Evolutionary conservation across 30 jellyfish, hydroid and myxozoan species (phyloP).

Genomic region (Catostylus mosaicus): DNA sequence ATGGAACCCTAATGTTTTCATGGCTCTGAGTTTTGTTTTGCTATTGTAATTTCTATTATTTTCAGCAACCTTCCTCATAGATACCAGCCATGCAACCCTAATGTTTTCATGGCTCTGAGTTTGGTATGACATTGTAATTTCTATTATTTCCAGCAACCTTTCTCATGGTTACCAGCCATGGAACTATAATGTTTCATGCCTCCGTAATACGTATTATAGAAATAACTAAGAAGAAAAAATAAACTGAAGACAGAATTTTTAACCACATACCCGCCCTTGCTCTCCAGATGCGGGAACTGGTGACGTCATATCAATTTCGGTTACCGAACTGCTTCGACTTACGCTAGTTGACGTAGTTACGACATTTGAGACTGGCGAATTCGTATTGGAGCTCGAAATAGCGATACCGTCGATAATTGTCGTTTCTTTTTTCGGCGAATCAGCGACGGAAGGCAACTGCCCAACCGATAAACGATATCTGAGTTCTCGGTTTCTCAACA

Average conservation of each 20-base stretch:
- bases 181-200: no score
- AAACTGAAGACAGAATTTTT: neutral
- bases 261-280: neutral
- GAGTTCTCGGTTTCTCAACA: slow-evolving; percentile 34
- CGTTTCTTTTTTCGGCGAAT: slow-evolving; percentile 23
- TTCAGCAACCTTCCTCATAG: no score
- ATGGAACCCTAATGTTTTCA: no score
- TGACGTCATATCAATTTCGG: slow-evolving; percentile 54
- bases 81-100: no score
- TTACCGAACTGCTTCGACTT: slow-evolving; percentile 63
- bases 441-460: slow-evolving; percentile 11
- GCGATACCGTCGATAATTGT: slow-evolving; percentile 77
- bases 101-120: no score
- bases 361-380: slow-evolving; percentile 9
- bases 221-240: no score
- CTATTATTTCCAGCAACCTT: no score
- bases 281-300: slow-evolving; percentile 12
- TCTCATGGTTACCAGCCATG: no score
- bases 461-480: slow-evolving; percentile 21
- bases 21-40: no score
- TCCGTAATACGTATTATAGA: no score
- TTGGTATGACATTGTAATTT: no score
- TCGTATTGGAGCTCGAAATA: slow-evolving; percentile 30
- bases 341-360: slow-evolving; percentile 29
- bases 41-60: no score